These are phyloP conservation scores for Pemphredon lugubris DNA, from an alignment of 2,888 invertebrate genomes.

Conservation along the genomic window DNA sequence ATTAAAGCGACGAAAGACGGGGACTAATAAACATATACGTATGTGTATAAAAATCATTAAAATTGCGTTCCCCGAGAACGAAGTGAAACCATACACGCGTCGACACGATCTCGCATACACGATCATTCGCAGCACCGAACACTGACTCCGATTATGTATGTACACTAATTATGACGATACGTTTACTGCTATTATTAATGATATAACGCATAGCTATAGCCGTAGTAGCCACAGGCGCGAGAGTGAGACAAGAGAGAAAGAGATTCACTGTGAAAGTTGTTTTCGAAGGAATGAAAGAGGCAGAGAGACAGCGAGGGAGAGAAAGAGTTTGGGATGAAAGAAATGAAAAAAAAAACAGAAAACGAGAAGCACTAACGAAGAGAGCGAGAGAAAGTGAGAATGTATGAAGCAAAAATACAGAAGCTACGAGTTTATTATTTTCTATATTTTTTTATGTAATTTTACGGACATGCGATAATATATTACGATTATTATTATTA, in stretches of 20 bases:
- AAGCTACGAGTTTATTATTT: constrained; percentile 79
- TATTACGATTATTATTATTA: constrained; percentile 71
- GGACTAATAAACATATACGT: neutral
- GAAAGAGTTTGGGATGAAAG: constrained; percentile 26
- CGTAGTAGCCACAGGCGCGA: constrained; percentile 39
- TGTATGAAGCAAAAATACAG: constrained; percentile 60
- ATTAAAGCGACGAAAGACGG: neutral
- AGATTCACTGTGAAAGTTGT: constrained; percentile 36
- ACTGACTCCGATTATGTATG: constrained; percentile 48
- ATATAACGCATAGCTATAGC: constrained; percentile 28
- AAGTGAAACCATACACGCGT: constrained; percentile 25
- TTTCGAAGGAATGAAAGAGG: constrained; percentile 50
- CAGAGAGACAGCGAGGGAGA: constrained; percentile 19
- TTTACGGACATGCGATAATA: constrained; percentile 79
- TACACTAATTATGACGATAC: constrained; percentile 55
- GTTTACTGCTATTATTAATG: constrained; percentile 46
- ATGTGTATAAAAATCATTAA: too few species aligned
- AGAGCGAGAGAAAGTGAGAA: constrained; percentile 27
- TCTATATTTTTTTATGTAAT: constrained; percentile 81
- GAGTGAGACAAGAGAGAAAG: constrained; percentile 35
- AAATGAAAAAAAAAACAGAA: constrained; percentile 41
- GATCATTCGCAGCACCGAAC: constrained; percentile 7
- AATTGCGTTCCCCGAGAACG: too few species aligned
- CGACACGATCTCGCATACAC: neutral
- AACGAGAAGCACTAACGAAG: neutral